Base-by-base conservation (phyloP, 2,113 vertebrate species). In the Corythaeola cristata region DNA sequence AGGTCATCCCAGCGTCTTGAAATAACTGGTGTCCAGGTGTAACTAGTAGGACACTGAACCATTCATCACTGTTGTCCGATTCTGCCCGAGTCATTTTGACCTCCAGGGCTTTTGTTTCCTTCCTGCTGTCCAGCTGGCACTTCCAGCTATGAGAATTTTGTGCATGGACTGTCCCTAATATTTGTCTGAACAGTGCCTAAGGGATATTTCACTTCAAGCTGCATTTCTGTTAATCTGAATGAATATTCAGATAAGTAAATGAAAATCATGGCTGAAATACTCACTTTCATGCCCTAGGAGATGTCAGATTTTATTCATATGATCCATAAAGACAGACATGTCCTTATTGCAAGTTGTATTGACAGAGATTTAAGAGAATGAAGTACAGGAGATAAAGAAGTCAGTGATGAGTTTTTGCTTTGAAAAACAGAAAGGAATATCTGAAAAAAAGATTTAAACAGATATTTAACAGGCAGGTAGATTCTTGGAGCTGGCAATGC, bases 1-100 rank as follows among this genome's bases (percentile, higher is more conserved):
- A 39, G 39, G 33, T 52, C 67, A 35, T 35, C 41, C 22, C 3
- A 6, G 16, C 4, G 2, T 13, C 68, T 64, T 77, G 55, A 77
- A 82, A 47, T 44, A n/a, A 52, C 39, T 30, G 30, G 10, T 50
- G 41, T 53, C 52, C n/a, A 2, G 8, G 13, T 32, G 24, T 50
- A 62, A 24, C 0, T 0, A 26, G 47, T 33, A 62, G n/a, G 60
- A 78, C 5, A 12, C 2, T 14, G 66, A 75, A 63, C 13, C 20
- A 18, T 27, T 64, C 5, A 5, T 26, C 0, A 4, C 12, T 27
- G 20, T 37, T 87, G 72, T 50, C 56, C 0, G 0, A 63, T 78
- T 75, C 60, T 85, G n/a, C 41, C 37, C 19, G 9, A 56, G 30
- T 39, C 4, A 10, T 78, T 91, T 49, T 85, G 39, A 30, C 63